Evolutionary conservation across 2,797 vertebrate genomes (phyloP).

Genomic region (Chaetodon trifasciatus): DNA sequence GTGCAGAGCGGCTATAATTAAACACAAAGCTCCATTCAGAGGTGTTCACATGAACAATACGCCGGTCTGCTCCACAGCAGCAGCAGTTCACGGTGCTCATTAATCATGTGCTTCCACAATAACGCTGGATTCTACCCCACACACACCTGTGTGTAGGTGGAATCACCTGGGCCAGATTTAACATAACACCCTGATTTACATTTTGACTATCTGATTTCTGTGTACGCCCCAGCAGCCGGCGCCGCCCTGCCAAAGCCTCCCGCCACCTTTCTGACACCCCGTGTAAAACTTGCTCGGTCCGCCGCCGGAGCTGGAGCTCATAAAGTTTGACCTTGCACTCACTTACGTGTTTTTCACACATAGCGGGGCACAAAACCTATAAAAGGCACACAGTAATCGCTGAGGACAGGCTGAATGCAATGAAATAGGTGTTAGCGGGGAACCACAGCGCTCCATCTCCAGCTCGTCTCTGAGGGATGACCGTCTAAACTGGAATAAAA

Average conservation of each 20-base stretch:
- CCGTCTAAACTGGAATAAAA: constrained; percentile 91
- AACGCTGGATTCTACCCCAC: background rate
- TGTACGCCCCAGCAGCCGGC: background rate
- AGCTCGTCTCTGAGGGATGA: constrained; percentile 91
- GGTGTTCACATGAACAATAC: constrained; percentile 2
- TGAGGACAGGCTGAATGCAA: constrained; percentile 82
- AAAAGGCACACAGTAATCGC: constrained; percentile 88
- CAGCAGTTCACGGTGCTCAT: background rate
- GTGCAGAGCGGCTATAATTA: background rate
- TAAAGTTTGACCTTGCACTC: constrained; percentile 89
- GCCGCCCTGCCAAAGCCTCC: background rate
- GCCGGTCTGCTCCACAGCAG: constrained; percentile 1
- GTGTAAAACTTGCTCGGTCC: constrained; percentile 2
- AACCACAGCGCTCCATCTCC: constrained; percentile 47
- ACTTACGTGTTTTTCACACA: constrained; percentile 88
- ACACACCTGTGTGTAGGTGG: background rate
- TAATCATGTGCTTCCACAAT: constrained; percentile 12
- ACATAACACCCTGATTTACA: background rate
- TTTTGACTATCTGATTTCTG: background rate
- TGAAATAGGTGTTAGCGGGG: constrained; percentile 85
- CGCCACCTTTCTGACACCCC: background rate
- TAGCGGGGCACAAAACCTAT: constrained; percentile 89
- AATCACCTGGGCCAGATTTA: background rate
- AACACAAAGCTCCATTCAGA: background rate
- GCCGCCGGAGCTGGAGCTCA: constrained; percentile 69